phyloP scores from a whole-genome alignment of 2,113 vertebrate genomes.

The Gymnobelideus leadbeateri region DNA sequence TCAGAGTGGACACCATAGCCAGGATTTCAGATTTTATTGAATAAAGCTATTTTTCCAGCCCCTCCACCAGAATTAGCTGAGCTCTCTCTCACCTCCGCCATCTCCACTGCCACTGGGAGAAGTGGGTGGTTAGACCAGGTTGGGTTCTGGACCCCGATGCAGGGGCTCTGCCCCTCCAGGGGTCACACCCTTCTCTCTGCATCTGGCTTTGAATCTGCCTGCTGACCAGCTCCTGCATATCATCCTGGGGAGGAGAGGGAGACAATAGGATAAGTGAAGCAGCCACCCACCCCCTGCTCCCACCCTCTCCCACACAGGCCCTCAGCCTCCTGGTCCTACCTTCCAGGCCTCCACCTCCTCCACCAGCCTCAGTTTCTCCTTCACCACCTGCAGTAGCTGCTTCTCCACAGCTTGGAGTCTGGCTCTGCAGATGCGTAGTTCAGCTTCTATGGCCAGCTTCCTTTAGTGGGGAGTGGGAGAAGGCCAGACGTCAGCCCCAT shows the following conservation, averaged over 20 bases:
- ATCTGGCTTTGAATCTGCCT: conserved; percentile 87
- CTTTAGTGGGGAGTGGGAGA: conserved; percentile 70
- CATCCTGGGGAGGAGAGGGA: conserved; percentile 83
- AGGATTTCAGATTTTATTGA: conserved; percentile 66
- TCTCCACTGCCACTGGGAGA: conserved; percentile 21
- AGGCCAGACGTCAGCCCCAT: neutral
- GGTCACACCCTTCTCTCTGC: conserved; percentile 80
- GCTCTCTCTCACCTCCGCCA: conserved; percentile 56
- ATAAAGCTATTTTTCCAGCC: conserved; percentile 55
- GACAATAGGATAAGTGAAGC: neutral
- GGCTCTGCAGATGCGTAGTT: conserved; percentile 87
- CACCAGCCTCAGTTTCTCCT: conserved; percentile 89
- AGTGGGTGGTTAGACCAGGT: neutral
- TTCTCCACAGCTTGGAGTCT: conserved; percentile 88
- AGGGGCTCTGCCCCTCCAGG: fast-evolving
- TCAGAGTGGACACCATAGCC: neutral
- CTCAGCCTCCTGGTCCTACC: conserved; percentile 78
- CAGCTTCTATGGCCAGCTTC: conserved; percentile 89
- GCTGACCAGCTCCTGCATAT: conserved; percentile 86
- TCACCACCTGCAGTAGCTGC: conserved; percentile 89
- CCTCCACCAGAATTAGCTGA: neutral
- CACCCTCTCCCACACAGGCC: too few relatives aligned
- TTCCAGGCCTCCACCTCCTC: conserved; percentile 93
- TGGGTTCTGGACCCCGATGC: neutral
- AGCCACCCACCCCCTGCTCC: conserved; percentile 69